Conservation (phyloP, 2,888 invertebrate genomes). For the Subacronicta megacephala region DNA sequence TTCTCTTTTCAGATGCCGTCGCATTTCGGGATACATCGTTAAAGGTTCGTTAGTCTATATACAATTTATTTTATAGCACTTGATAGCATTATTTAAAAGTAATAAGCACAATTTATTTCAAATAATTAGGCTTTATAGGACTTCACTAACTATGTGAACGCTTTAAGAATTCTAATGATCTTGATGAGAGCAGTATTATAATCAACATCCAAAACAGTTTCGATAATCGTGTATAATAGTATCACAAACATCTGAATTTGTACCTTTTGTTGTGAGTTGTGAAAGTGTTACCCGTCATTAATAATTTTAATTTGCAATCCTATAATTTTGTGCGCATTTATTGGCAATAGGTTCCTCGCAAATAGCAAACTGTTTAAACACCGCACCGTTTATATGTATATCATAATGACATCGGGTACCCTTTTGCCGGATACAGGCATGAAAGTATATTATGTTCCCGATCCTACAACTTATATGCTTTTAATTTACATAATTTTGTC, state of each 20-base stretch:
- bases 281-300: too few relatives aligned
- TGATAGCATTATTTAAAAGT: constrained; percentile 39
- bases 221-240: too few relatives aligned
- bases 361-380: too few relatives aligned
- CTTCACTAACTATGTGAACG: background rate
- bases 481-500: background rate
- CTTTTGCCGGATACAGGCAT: too few relatives aligned
- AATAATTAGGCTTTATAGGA: constrained; percentile 25
- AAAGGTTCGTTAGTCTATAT: constrained; percentile 61
- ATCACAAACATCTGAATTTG: too few relatives aligned
- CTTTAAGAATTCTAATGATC: constrained; percentile 8
- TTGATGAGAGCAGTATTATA: background rate
- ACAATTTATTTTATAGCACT: constrained; percentile 47
- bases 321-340: too few relatives aligned
- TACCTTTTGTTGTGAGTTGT: too few relatives aligned
- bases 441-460: too few relatives aligned
- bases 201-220: background rate
- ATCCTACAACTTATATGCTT: background rate
- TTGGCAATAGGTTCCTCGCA: too few relatives aligned
- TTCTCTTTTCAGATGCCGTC: constrained; percentile 70
- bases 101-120: constrained; percentile 37
- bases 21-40: constrained; percentile 62
- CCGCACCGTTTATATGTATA: too few relatives aligned
- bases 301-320: too few relatives aligned
- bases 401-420: too few relatives aligned